Evolutionary conservation across 2,888 invertebrate species (phyloP), one percentile per base, ranked within the genome.

Genomic region (Nomada ruficornis): DNA sequence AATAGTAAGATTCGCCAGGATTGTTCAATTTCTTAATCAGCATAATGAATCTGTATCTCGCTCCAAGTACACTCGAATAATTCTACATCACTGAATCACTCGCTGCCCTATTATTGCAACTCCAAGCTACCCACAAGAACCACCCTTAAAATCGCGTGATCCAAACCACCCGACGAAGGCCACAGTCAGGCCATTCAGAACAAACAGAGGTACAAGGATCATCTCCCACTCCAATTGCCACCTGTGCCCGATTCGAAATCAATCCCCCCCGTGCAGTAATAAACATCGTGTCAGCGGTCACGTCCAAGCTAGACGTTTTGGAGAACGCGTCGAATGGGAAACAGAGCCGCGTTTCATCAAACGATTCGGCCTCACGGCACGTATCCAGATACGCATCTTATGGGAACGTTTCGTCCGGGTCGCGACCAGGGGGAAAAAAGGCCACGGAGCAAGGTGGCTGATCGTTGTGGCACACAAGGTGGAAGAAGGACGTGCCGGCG

Each of bases 351-450:
- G 74, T 64, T 84, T 62, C 80, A 88, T 88, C 82, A 89, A 89
- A 89, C 87, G 86, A 88, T 89, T 89, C 91, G 88, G 89, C 90
- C 90, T 86, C 90, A 87, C 86, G 89, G 90, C 91, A 89, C 91
- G 92, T 90, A 90, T 64, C 73, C 63, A 83, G 92, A 93, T 92
- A 90, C 89, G 86, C 84, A 92, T 92, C 92, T 92, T 90, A 87
- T 87, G 90, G 86, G 90, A 92, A 91, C 88, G 86, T 82, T 89
- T 87, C 86, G 84, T 26, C 80, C 87, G 85, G 80, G 81, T 82
- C 85, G 83, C 83, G 82, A 65, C 72, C 81, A 71, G 72, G 70
- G 57, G 74, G 71, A 78, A 84, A 60, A 65, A 59, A 54, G 59
- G 57, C 54, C 18, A 55, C n/a, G 54, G 50, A 68, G 74, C 75